Evolutionary conservation across 2,888 invertebrate genomes (phyloP), one percentile per base, ranked within the genome.

Genomic region (Tipula vernalis): DNA sequence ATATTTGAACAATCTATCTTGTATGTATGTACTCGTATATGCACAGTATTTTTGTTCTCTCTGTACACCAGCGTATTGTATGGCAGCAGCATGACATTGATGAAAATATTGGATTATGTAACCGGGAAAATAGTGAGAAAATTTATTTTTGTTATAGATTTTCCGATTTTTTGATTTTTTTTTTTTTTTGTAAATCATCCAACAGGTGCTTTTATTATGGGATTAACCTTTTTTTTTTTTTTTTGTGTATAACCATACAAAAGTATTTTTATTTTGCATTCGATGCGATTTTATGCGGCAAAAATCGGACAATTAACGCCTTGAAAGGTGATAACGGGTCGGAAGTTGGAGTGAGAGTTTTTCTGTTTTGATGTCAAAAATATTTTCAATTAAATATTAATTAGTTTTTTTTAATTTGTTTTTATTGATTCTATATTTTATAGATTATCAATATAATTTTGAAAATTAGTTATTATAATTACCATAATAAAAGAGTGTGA

Each of bases 1-100:
- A 71, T 71, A 71, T 71, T 71, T 71, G 71, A 71, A 71, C 71
- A 71, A 71, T 71, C 71, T 71, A 71, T 71, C 71, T 71, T 71
- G 71, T 28, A 28, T 71, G 28, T 71, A 10, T 6, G 18, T 39
- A 39, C 39, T 6, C 6, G 6, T 39, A 39, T 39, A 6, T 39
- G 6, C 6, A 39, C 6, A 28, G 8, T 71, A 51, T 71, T 71
- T 28, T 71, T 71, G 8, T 71, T 3, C 71, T 28, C 28, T 71
- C 28, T 18, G 28, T 71, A 71, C 71, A 71, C 71, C 71, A 71
- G 10, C 71, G 71, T 71, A 71, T 71, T 18, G 71, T 71, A 28
- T 28, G 71, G 71, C 18, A 71, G 71, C 18, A 71, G 71, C 28
- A 71, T 71, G 71, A 71, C 71, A 71, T 71, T 71, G 71, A 71